phyloP scores from a whole-genome alignment of 2,113 vertebrate genomes.

The Xyliphius kryptos region DNA sequence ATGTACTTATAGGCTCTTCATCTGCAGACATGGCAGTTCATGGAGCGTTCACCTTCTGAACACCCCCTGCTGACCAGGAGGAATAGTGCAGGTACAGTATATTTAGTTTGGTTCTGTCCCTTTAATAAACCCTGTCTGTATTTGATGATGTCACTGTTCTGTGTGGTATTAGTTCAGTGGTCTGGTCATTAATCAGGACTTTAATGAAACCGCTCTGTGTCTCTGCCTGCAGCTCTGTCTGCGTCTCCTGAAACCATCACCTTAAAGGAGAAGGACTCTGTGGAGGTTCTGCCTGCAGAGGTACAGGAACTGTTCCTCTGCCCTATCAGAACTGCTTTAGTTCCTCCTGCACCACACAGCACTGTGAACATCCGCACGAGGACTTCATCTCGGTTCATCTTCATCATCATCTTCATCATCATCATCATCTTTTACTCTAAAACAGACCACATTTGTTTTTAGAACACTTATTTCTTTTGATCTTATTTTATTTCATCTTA shows the following conservation, averaged over 20 bases:
- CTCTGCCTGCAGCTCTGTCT: conserved; percentile 25
- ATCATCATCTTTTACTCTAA: too few relatives aligned
- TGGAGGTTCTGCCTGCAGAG: conserved; percentile 46
- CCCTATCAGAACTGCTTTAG: neutral
- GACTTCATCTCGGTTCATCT: too few relatives aligned
- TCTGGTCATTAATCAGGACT: too few relatives aligned
- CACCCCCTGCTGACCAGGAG: conserved; percentile 35
- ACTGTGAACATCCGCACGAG: too few relatives aligned
- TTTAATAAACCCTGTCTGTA: too few relatives aligned
- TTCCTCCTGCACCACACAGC: too few relatives aligned
- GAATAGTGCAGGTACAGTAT: conserved; percentile 11
- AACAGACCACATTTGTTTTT: too few relatives aligned
- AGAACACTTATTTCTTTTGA: too few relatives aligned
- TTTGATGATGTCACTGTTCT: too few relatives aligned
- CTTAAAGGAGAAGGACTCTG: conserved; percentile 54
- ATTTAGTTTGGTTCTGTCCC: neutral
- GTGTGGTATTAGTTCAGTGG: too few relatives aligned
- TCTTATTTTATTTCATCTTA: too few relatives aligned
- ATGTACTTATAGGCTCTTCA: neutral
- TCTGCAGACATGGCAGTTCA: conserved; percentile 50
- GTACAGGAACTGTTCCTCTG: conserved; percentile 25
- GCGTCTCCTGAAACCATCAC: conserved; percentile 54
- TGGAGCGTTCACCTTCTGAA: conserved; percentile 42
- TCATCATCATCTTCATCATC: too few relatives aligned
- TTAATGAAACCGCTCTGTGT: neutral